Evolutionary conservation across 2,888 invertebrate species (phyloP), one percentile per base, ranked within the genome.

Genomic region (Cheilosia vernalis): DNA sequence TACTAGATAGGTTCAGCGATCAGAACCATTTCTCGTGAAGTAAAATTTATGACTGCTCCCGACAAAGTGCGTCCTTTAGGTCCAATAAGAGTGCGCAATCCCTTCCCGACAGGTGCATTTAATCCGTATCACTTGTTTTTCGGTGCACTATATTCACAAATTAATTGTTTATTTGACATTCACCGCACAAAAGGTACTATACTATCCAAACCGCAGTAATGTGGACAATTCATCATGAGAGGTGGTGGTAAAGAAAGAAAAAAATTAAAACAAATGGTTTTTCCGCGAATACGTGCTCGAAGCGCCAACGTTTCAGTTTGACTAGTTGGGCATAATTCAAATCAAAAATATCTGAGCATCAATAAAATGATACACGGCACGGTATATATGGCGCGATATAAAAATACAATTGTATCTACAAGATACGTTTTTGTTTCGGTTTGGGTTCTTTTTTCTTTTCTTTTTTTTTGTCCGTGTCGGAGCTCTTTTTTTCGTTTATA

Each of bases 251-350:
- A 17, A 63, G 33, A 51, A 49, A 53, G 49, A 74, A 61, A 64
- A 76, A 49, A 63, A 78, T 61, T 83, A 66, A 82, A 87, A 87
- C 77, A 87, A 80, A 87, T 88, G 88, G 88, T 89, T 89, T 90
- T 89, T 89, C 90, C 92, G 92, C 90, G 90, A 90, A 89, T 91
- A 92, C 92, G 92, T 92, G 92, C 90, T 92, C 90, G 90, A 92
- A 91, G 92, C 92, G 92, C 92, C 92, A 92, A 91, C 90, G 92
- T 91, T 92, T 92, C 90, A 90, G 90, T 92, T 92, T 92, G 92
- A 92, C 92, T 92, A 92, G 89, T 91, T 90, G 90, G 90, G 89
- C 90, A 92, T 92, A 92, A 92, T 91, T 92, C 91, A 92, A 92
- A 91, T 90, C 89, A 89, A 88, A 90, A 90, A 90, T 92, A 91